These are phyloP conservation scores for Calosoma granatense DNA, from an alignment of 1,140 invertebrate genomes.

Conservation along the genomic window DNA sequence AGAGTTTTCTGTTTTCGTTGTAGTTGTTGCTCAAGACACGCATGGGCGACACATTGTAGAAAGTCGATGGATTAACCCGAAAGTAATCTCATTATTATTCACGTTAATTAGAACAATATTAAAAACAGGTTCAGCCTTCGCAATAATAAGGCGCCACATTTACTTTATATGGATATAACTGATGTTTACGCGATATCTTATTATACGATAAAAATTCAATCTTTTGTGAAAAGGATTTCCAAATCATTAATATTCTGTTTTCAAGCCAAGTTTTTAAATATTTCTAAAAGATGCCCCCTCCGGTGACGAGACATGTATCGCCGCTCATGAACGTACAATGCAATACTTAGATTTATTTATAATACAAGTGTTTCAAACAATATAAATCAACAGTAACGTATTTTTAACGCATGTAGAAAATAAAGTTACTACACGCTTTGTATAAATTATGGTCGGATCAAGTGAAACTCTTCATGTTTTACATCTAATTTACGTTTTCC, in stretches of 20 bases:
- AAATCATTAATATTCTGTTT: too few relatives aligned
- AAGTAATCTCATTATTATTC: background rate
- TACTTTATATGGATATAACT: too few relatives aligned
- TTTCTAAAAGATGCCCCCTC: background rate
- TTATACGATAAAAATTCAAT: too few relatives aligned
- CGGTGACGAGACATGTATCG: background rate
- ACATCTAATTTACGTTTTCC: background rate
- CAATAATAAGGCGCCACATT: too few relatives aligned
- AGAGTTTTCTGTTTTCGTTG: background rate
- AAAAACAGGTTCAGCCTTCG: too few relatives aligned
- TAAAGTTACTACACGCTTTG: background rate
- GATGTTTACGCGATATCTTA: too few relatives aligned
- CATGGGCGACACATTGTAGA: background rate
- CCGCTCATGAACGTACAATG: background rate
- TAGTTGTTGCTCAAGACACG: background rate
- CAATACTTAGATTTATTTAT: constrained; percentile 5
- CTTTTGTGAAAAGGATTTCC: too few relatives aligned
- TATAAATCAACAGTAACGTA: background rate
- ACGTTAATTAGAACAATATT: too few relatives aligned
- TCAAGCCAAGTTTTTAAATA: too few relatives aligned
- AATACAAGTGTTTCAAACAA: constrained; percentile 2
- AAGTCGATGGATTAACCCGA: background rate
- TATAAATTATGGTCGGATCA: constrained; percentile 1
- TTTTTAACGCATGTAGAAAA: constrained; percentile 1
- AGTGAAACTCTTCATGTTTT: background rate